Base-by-base conservation (phyloP, 2,888 invertebrate genomes). In the Agrochola lota region DNA sequence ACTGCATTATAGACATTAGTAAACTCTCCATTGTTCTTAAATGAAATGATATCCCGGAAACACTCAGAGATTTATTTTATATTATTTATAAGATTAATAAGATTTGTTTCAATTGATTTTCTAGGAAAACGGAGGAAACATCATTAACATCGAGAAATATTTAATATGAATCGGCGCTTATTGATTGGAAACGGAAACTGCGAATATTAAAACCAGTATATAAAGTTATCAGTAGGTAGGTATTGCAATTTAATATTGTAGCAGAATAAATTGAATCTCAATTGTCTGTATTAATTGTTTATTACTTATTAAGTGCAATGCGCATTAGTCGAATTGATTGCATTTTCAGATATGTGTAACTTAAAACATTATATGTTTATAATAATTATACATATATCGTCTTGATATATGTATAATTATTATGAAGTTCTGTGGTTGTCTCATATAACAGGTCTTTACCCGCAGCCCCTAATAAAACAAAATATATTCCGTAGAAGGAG, bases 401-500 rank as follows among this genome's bases (percentile, higher is more conserved):
- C 35, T 63, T 55, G 35, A 20, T 66, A 63, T 43, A 1, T 43
- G 40, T 43, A 43, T 43, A 43, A 43, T 43, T 43, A 43, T 43
- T 43, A 11, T 11, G 9, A 4, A 26, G 46, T n/a, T 40, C 1
- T 35, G 26, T n/a, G 12, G 4, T 69, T 64, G n/a, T 66, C 20
- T 11, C 43, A n/a, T 68, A 69, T 49, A 59, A 57, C 12, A 52
- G 40, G 68, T n/a, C 46, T 71, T 55, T 26, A 55, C 23, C 26
- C 62, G 35, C 26, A 55, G 23, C 3, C 46, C 20, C 30, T 59
- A 72, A 85, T 71, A 77, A 74, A 76, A 69, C 66, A 63, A 77
- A 77, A 85, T 82, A 81, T 74, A 84, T 78, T 71, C 46, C 57
- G 40, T 46, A 75, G 81, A 87, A 89, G 87, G 87, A 80, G 64